Conservation (phyloP, 2,888 invertebrate species). For the Lepas anatifera region DNA sequence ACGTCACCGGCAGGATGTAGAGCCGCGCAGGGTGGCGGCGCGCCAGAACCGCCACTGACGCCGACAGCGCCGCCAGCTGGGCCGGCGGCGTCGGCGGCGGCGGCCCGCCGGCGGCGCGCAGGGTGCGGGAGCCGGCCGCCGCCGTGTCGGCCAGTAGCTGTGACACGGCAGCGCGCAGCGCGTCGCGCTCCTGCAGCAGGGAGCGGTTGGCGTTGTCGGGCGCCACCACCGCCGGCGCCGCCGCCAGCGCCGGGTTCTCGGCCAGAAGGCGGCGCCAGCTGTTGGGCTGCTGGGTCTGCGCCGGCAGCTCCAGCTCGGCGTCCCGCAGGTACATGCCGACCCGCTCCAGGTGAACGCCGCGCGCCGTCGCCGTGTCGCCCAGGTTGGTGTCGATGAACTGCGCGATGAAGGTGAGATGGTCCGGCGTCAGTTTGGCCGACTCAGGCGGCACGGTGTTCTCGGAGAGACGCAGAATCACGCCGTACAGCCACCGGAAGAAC, state of each 20-base stretch:
- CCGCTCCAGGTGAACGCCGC: slow-evolving; percentile 67
- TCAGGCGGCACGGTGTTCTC: slow-evolving; percentile 75
- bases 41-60: background rate
- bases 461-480: slow-evolving; percentile 66
- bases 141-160: slow-evolving; percentile 15
- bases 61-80: background rate
- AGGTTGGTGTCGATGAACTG: slow-evolving; percentile 51
- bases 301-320: slow-evolving; percentile 52
- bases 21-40: background rate
- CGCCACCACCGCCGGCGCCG: slow-evolving; percentile 57
- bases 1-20: background rate
- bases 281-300: slow-evolving; percentile 57
- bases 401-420: slow-evolving; percentile 78
- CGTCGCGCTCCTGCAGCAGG: slow-evolving; percentile 33
- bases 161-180: slow-evolving; percentile 29
- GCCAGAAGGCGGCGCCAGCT: slow-evolving; percentile 47
- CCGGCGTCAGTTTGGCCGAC: slow-evolving; percentile 70
- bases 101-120: slow-evolving; percentile 44
- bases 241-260: slow-evolving; percentile 56
- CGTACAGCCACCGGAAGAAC: slow-evolving; percentile 79
- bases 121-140: background rate
- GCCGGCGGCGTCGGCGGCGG: background rate
- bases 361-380: slow-evolving; percentile 24
- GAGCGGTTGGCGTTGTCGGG: slow-evolving; percentile 46
- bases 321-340: slow-evolving; percentile 82